Conservation (phyloP, 2,113 vertebrate species). For the Seriola quinqueradiata region DNA sequence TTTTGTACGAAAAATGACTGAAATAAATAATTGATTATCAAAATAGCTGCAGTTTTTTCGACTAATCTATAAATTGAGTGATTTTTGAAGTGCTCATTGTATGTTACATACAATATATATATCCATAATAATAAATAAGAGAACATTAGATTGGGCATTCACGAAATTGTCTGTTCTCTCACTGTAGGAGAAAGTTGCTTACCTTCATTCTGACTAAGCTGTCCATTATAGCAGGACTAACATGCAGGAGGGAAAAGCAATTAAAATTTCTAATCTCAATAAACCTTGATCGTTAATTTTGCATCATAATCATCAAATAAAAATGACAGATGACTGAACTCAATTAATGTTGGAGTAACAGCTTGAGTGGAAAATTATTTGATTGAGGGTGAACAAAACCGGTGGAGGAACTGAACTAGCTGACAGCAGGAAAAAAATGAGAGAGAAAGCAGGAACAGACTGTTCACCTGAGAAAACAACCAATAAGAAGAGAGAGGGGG, state of each 20-base stretch:
- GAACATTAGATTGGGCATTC: not conserved
- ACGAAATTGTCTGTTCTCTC: not conserved
- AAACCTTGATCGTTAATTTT: not conserved
- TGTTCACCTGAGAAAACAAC: slow-evolving; percentile 72
- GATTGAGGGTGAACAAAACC: slow-evolving; percentile 61
- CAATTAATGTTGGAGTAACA: slow-evolving; percentile 24
- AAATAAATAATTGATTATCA: too few species aligned
- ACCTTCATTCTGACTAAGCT: not conserved
- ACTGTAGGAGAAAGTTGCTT: not conserved
- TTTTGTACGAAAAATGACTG: too few species aligned
- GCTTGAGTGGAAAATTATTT: slow-evolving; percentile 65
- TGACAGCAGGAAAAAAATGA: slow-evolving; percentile 59
- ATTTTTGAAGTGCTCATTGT: too few species aligned
- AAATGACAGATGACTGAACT: not conserved
- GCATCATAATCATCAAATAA: not conserved
- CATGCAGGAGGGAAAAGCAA: too few species aligned
- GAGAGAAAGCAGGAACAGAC: slow-evolving; percentile 30
- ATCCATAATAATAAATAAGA: too few species aligned
- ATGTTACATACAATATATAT: too few species aligned
- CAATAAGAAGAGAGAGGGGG: slow-evolving; percentile 78
- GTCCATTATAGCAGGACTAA: too few species aligned
- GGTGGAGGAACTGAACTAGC: slow-evolving; percentile 65
- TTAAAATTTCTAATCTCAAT: too few species aligned
- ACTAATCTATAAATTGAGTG: too few species aligned
- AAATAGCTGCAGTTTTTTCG: too few species aligned